Percentiles rank a stretch among this genome's conserved stretches.
Evolutionary conservation across 2,797 vertebrate species (phyloP).

Genomic region (Dryobates pubescens): DNA sequence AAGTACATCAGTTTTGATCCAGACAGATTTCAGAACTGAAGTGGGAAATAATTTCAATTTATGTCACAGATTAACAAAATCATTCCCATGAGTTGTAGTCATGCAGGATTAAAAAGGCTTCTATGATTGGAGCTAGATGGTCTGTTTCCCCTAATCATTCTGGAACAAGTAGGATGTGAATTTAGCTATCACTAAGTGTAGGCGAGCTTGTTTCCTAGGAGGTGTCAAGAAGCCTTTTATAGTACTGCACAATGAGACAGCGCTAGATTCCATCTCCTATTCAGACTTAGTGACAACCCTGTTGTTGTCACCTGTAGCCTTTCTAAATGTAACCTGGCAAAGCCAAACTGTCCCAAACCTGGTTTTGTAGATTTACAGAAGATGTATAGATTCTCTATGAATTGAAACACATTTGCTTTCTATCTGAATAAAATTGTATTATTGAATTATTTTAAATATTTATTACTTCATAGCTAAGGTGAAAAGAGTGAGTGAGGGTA

Average conservation of each 20-base stretch:
- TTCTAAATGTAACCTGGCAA: neutral
- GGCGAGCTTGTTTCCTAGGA: neutral
- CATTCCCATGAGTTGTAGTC: neutral
- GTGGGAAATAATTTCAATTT: neutral
- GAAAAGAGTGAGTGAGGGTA: neutral
- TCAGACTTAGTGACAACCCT: neutral
- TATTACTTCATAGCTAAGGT: neutral
- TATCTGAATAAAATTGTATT: neutral
- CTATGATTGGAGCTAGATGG: neutral
- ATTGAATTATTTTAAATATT: neutral
- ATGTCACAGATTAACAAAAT: neutral
- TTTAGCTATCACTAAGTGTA: neutral
- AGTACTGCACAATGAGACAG: neutral
- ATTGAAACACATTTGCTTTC: neutral
- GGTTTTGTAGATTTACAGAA: neutral
- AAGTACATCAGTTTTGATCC: neutral
- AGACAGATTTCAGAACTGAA: neutral
- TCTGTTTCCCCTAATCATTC: neutral
- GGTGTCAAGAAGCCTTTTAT: neutral
- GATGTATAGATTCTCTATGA: neutral
- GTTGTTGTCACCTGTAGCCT: neutral
- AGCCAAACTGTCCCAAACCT: neutral
- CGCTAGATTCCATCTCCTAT: neutral
- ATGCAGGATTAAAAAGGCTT: neutral
- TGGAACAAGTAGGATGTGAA: neutral